Conservation (phyloP, 2,113 vertebrate genomes). For the Clarias gariepinus region DNA sequence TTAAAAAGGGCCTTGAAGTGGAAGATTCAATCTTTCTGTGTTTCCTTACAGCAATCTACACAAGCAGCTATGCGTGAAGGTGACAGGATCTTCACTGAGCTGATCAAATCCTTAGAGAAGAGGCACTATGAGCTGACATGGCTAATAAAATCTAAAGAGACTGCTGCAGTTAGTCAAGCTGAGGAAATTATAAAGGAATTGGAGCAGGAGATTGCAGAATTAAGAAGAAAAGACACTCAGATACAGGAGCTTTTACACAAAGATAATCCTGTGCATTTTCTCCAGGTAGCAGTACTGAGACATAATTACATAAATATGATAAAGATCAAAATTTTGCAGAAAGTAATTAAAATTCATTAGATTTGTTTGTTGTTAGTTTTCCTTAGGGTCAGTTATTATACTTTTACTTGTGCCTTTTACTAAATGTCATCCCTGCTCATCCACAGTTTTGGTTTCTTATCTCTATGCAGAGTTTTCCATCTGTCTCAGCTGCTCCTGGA, state of each 20-base stretch:
- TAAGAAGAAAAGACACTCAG: constrained; percentile 39
- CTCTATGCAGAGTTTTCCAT: constrained; percentile 12
- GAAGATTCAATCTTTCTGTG: not conserved
- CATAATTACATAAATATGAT: not conserved
- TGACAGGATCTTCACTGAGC: constrained; percentile 33
- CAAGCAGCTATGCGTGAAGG: constrained; percentile 22
- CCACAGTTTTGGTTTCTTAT: not conserved
- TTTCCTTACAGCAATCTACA: constrained; percentile 27
- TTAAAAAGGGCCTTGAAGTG: not conserved
- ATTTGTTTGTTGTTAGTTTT: not conserved
- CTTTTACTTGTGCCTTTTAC: not conserved
- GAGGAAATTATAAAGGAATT: constrained; percentile 28
- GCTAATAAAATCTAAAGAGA: constrained; percentile 37
- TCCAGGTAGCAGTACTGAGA: constrained; percentile 20
- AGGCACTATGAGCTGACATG: not conserved
- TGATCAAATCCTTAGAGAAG: constrained; percentile 19
- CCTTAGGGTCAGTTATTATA: not conserved
- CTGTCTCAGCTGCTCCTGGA: not conserved
- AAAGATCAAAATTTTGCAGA: no score
- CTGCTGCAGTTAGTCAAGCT: constrained; percentile 26
- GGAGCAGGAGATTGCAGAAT: constrained; percentile 45
- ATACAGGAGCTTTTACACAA: constrained; percentile 43
- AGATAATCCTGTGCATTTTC: constrained; percentile 41
- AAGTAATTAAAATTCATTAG: no score
- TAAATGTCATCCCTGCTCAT: not conserved